phyloP scores from a whole-genome alignment of 2,888 invertebrate species.

The Hypomecis punctinalis region DNA sequence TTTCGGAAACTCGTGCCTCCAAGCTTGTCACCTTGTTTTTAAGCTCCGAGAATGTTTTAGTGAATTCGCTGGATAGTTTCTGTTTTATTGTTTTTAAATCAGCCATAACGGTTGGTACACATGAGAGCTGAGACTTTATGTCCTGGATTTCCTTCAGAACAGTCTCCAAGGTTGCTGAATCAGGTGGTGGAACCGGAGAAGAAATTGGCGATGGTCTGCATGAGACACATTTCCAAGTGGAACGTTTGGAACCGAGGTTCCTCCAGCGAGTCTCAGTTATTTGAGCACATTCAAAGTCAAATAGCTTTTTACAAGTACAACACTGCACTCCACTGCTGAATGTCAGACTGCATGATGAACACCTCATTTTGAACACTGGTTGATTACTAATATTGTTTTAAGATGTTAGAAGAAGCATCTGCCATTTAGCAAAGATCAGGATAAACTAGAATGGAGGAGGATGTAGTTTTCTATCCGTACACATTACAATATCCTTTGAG shows the following conservation, averaged over 20 bases:
- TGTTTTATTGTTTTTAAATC: conserved; percentile 34
- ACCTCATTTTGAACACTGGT: conserved; percentile 27
- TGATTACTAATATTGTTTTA: not conserved
- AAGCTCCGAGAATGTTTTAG: conserved; percentile 17
- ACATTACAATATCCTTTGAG: not conserved
- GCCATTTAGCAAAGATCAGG: not conserved
- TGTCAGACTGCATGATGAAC: conserved; percentile 22
- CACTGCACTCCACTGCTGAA: conserved; percentile 39
- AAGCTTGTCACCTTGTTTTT: conserved; percentile 18
- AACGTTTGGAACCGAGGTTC: conserved; percentile 21
- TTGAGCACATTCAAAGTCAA: conserved; percentile 39
- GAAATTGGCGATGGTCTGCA: conserved; percentile 27
- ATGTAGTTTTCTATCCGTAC: not conserved
- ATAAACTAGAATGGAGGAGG: not conserved
- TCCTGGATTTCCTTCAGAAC: conserved; percentile 39
- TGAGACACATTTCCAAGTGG: conserved; percentile 34
- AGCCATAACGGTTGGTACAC: conserved; percentile 23
- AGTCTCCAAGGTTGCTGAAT: conserved; percentile 23
- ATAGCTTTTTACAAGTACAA: conserved; percentile 25
- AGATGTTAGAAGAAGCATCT: not conserved
- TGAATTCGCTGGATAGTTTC: conserved; percentile 22
- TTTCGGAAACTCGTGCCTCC: conserved; percentile 15
- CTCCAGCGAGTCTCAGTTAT: conserved; percentile 35
- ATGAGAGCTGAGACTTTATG: conserved; percentile 31
- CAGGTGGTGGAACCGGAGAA: conserved; percentile 13